These are phyloP conservation scores for Melolontha melolontha DNA, from an alignment of 2,888 invertebrate genomes.

Conservation along the genomic window DNA sequence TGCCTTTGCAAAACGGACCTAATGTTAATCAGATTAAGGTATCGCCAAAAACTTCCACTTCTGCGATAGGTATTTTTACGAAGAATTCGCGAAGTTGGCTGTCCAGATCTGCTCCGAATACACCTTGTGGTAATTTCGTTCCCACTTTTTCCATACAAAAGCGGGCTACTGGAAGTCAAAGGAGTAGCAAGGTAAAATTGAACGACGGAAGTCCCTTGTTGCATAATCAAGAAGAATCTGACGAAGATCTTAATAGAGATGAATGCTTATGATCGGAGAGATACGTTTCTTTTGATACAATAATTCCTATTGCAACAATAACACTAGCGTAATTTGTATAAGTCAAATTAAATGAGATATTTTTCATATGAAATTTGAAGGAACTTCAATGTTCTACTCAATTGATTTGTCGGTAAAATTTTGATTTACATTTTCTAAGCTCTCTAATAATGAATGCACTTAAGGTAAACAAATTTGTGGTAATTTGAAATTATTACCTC, in stretches of 20 bases:
- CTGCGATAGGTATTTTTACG: slow-evolving; percentile 35
- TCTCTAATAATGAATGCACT: not conserved
- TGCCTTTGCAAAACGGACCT: slow-evolving; percentile 69
- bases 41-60: slow-evolving; percentile 46
- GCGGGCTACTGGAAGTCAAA: slow-evolving; percentile 66
- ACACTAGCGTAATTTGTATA: slow-evolving; percentile 7
- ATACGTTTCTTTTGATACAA: slow-evolving; percentile 16
- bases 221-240: slow-evolving; percentile 69
- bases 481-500: no score
- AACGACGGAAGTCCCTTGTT: slow-evolving; percentile 76
- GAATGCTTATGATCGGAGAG: slow-evolving; percentile 49
- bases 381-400: no score
- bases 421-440: slow-evolving; percentile 8
- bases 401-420: not conserved
- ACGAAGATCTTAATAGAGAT: slow-evolving; percentile 58
- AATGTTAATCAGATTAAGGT: slow-evolving; percentile 51
- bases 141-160: slow-evolving; percentile 72
- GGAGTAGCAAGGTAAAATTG: slow-evolving; percentile 65
- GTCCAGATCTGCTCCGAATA: slow-evolving; percentile 84
- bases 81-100: slow-evolving; percentile 68
- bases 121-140: slow-evolving; percentile 77
- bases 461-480: no score
- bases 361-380: slow-evolving; percentile 6
- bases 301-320: slow-evolving; percentile 22
- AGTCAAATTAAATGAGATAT: slow-evolving; percentile 18